These are phyloP conservation scores for Loris lydekkerianus DNA, from an alignment of 2,797 vertebrate species.

Conservation along the genomic window DNA sequence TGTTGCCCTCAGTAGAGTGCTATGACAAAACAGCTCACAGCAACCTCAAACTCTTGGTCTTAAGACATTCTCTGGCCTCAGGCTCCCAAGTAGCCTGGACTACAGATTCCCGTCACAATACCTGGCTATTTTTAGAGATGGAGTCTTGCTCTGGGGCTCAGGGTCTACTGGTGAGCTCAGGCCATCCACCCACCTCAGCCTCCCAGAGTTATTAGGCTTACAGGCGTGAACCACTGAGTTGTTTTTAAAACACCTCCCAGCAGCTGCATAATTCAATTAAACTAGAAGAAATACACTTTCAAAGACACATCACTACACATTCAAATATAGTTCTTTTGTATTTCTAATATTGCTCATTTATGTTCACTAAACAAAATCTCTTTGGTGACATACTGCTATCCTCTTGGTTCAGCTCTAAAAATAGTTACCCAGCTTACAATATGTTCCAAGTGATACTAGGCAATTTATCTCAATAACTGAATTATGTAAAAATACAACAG, in stretches of 20 bases:
- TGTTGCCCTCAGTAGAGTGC: no score
- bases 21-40: no score
- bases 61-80: no score
- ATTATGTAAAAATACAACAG: not conserved
- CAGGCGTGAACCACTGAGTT: not conserved
- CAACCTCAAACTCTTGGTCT: no score
- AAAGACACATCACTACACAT: not conserved
- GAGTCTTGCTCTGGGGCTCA: no score
- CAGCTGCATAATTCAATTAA: not conserved
- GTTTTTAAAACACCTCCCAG: not conserved
- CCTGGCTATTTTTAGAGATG: no score
- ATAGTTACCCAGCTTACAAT: not conserved
- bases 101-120: no score
- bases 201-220: no score
- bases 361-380: not conserved
- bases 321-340: not conserved
- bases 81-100: no score
- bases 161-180: no score
- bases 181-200: no score
- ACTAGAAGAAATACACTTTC: not conserved
- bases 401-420: not conserved
- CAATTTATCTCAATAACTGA: slow-evolving; percentile 6
- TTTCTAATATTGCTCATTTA: not conserved
- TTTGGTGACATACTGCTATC: not conserved
- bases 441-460: not conserved